Conservation (phyloP, 2,888 invertebrate species). For the Coenonympha glycerion region DNA sequence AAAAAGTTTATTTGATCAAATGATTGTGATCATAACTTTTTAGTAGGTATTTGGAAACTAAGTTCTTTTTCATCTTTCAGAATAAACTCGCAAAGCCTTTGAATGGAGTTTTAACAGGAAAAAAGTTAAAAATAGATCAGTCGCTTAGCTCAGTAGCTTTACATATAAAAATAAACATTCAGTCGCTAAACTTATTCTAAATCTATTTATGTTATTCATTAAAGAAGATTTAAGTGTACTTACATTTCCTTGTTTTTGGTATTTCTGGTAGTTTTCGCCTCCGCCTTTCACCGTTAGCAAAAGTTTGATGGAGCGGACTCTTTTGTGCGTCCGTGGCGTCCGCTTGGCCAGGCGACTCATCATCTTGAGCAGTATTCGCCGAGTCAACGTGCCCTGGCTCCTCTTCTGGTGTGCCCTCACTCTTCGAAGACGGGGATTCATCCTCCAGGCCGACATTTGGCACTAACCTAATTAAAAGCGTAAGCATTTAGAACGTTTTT, state of each 20-base stretch:
- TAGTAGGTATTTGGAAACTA: too few relatives aligned
- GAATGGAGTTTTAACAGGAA: neutral
- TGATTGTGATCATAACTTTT: too few relatives aligned
- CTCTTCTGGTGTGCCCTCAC: conserved; percentile 81
- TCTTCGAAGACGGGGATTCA: conserved; percentile 87
- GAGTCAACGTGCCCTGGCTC: conserved; percentile 76
- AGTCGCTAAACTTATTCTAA: neutral
- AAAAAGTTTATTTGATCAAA: too few relatives aligned
- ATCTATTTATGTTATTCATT: neutral
- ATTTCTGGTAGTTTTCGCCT: conserved; percentile 92
- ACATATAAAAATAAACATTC: neutral
- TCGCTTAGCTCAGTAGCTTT: conserved; percentile 6
- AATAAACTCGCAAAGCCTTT: conserved; percentile 7
- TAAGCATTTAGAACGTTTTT: neutral
- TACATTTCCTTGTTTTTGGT: conserved; percentile 91
- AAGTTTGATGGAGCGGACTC: conserved; percentile 58
- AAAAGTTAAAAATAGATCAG: neutral
- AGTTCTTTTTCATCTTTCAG: neutral
- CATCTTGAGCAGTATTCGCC: conserved; percentile 33
- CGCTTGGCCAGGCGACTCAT: conserved; percentile 45
- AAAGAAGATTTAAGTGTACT: conserved; percentile 47
- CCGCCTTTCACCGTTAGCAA: conserved; percentile 77
- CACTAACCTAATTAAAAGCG: conserved; percentile 78
- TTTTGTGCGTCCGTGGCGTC: conserved; percentile 48
- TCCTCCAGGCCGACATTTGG: conserved; percentile 89